A percentile compares a stretch with the other conserved stretches of the same genome.
Evolutionary conservation across 2,797 vertebrate species (phyloP).

Genomic region (Pseudopleuronectes americanus): DNA sequence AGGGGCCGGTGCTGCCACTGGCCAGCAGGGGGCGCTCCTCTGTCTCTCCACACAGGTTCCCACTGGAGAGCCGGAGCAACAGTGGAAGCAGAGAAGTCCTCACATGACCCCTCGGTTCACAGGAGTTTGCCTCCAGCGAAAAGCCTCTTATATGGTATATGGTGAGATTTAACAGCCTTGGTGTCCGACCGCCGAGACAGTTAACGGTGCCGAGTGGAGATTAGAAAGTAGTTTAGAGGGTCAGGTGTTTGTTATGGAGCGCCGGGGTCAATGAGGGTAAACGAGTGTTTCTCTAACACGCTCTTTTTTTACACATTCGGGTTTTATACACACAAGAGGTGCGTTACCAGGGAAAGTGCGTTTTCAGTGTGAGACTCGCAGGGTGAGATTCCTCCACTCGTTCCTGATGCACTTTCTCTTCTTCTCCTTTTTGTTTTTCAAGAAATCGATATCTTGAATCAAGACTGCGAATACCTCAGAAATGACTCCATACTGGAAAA

Average conservation of each 20-base stretch:
- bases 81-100: constrained; percentile 75
- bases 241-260: constrained; percentile 61
- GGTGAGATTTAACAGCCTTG: constrained; percentile 44
- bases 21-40: constrained; percentile 81
- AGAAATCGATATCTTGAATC: not conserved
- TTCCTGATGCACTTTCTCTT: not conserved
- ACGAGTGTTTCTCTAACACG: constrained; percentile 4
- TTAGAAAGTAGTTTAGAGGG: constrained; percentile 66
- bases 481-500: not conserved
- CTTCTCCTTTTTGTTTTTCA: not conserved
- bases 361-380: not conserved
- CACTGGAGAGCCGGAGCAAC: constrained; percentile 45
- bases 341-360: too few relatives aligned
- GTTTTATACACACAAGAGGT: not conserved
- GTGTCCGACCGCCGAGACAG: constrained; percentile 42
- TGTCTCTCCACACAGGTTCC: constrained; percentile 54
- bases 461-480: not conserved
- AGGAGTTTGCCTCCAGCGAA: constrained; percentile 64
- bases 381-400: not conserved
- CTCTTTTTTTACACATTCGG: not conserved
- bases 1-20: constrained; percentile 9
- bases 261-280: constrained; percentile 36
- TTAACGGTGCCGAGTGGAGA: constrained; percentile 61
- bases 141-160: constrained; percentile 69
- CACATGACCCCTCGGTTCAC: constrained; percentile 80